phyloP scores from a whole-genome alignment of 1,140 invertebrate species.

The Manduca sexta region DNA sequence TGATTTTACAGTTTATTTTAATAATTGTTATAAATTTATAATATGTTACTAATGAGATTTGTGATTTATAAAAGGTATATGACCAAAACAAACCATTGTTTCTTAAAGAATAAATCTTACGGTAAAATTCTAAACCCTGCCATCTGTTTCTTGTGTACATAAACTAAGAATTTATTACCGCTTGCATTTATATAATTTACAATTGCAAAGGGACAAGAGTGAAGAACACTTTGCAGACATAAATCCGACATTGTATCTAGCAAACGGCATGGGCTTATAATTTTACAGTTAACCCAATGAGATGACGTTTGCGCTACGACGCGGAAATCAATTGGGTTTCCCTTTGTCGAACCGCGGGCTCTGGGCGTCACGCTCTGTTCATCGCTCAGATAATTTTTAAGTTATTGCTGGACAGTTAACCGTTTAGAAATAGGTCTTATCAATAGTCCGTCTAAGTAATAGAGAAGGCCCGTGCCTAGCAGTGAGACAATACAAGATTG shows the following conservation, averaged over 20 bases:
- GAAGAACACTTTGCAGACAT: neutral
- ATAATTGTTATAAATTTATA: no score
- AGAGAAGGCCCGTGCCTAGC: no score
- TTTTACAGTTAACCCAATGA: conserved; percentile 29
- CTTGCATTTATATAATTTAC: neutral
- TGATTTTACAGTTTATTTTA: no score
- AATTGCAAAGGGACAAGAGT: neutral
- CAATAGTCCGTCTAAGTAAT: no score
- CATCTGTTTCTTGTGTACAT: no score
- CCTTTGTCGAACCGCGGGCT: conserved; percentile 1
- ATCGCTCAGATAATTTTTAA: neutral
- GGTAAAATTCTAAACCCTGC: neutral
- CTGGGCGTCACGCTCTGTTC: neutral
- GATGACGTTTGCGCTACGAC: conserved; percentile 26
- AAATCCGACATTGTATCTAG: neutral
- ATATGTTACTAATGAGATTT: no score
- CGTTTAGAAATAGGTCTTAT: no score
- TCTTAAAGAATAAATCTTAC: no score
- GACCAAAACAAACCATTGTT: no score
- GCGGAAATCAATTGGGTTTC: conserved; percentile 36
- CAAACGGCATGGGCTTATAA: conserved; percentile 18
- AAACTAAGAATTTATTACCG: neutral
- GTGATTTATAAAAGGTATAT: no score
- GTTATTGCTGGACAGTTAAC: no score
- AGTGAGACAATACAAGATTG: no score